A percentile compares a stretch with the other conserved stretches of the same genome.
Evolutionary conservation across 2,113 vertebrate species (phyloP).

Genomic region (Cottus gobio): DNA sequence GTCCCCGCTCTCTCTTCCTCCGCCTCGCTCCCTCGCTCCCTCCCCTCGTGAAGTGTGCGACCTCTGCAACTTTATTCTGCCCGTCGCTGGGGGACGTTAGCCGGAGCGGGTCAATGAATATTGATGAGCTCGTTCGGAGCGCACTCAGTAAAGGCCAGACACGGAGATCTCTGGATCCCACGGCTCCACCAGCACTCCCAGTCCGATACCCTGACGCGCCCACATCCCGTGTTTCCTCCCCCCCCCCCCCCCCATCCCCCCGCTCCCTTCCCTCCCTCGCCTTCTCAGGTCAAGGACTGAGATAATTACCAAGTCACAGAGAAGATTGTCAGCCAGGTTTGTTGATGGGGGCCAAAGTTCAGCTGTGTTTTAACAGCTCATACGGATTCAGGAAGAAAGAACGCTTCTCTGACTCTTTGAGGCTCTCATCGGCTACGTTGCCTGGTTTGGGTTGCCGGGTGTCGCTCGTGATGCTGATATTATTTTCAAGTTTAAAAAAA

Average conservation of each 20-base stretch:
- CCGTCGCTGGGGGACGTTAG: slow-evolving; percentile 73
- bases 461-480: background rate
- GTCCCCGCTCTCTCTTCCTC: slow-evolving; percentile 6
- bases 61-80: slow-evolving; percentile 79
- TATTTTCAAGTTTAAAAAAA: background rate
- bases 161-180: slow-evolving; percentile 60
- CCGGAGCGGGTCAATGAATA: slow-evolving; percentile 77
- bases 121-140: slow-evolving; percentile 76
- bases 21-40: slow-evolving; percentile 26
- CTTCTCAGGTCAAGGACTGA: slow-evolving; percentile 68
- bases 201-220: slow-evolving; percentile 58
- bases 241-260: slow-evolving; percentile 15
- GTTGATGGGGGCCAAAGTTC: slow-evolving; percentile 64
- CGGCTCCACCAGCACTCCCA: slow-evolving; percentile 49
- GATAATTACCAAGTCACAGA: slow-evolving; percentile 65
- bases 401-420: slow-evolving; percentile 38
- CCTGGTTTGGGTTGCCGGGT: slow-evolving; percentile 1
- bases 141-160: slow-evolving; percentile 74
- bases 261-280: slow-evolving; percentile 10
- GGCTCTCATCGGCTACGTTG: slow-evolving; percentile 12
- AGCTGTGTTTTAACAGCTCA: slow-evolving; percentile 43
- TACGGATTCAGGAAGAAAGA: slow-evolving; percentile 36
- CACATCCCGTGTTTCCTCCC: slow-evolving; percentile 25
- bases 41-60: slow-evolving; percentile 65
- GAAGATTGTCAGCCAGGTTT: slow-evolving; percentile 65